Percentiles rank a stretch among this genome's conserved stretches.
Conservation (phyloP, 2,113 vertebrate genomes). For the Naja naja region DNA sequence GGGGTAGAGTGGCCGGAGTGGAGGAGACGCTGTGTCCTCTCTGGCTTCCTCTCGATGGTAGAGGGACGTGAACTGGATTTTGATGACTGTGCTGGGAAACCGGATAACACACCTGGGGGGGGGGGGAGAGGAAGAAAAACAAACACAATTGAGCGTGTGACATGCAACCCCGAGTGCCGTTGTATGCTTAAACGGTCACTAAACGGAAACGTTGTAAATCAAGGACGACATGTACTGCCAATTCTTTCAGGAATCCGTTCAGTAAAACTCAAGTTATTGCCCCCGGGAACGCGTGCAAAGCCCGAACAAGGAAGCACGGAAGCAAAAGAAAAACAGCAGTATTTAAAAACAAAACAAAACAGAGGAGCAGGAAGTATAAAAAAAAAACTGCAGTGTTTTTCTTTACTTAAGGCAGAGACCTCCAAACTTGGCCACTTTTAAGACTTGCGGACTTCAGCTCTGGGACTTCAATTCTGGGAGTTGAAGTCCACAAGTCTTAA, state of each 20-base stretch:
- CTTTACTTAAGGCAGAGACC: background rate
- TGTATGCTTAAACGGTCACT: too few species aligned
- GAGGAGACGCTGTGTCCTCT: slow-evolving; percentile 79
- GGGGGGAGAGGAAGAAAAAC: background rate
- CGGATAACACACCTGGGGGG: slow-evolving; percentile 87
- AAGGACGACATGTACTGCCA: background rate
- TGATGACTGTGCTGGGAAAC: slow-evolving; percentile 96
- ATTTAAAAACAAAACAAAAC: background rate
- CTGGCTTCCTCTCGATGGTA: slow-evolving; percentile 78
- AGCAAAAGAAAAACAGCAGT: background rate
- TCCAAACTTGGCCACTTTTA: too few species aligned
- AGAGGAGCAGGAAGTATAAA: background rate
- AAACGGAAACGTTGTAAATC: too few species aligned
- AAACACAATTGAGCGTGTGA: background rate
- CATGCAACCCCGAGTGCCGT: accelerated
- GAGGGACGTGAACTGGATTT: slow-evolving; percentile 92
- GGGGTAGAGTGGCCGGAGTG: slow-evolving; percentile 83
- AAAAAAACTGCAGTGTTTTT: background rate
- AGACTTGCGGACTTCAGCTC: too few species aligned
- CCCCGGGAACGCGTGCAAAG: background rate
- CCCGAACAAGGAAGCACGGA: background rate
- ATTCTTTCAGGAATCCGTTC: slow-evolving; percentile 25
- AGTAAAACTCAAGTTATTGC: background rate
- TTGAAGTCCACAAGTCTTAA: too few species aligned
- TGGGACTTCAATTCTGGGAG: too few species aligned